Conservation (phyloP, 2,797 vertebrate species). For the Hylomyscus alleni region DNA sequence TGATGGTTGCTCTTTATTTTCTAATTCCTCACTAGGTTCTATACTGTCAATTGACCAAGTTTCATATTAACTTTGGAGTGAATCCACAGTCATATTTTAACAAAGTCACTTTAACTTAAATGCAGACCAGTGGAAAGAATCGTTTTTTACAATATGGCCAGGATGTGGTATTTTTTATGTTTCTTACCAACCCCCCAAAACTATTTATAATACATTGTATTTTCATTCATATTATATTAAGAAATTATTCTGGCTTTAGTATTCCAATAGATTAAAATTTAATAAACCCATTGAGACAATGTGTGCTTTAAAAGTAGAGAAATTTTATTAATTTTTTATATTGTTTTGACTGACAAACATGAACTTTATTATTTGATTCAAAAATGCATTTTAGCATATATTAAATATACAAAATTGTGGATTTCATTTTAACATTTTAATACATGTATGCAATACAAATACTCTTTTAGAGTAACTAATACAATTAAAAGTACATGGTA, state of each 20-base stretch:
- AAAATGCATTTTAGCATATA: not conserved
- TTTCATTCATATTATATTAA: constrained; percentile 9
- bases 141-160: constrained; percentile 38
- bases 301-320: not conserved
- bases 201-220: not conserved
- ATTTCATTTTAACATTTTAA: not conserved
- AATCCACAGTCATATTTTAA: constrained; percentile 59
- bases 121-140: not conserved
- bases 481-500: not conserved
- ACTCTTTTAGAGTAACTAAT: not conserved
- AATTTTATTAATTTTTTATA: not conserved
- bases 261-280: not conserved
- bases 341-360: not conserved
- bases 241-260: not conserved
- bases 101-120: constrained; percentile 46
- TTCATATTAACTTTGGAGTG: constrained; percentile 52
- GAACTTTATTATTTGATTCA: not conserved
- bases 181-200: not conserved
- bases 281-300: not conserved
- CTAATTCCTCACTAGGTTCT: constrained; percentile 43
- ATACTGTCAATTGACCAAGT: constrained; percentile 67
- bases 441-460: not conserved
- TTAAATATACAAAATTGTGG: not conserved
- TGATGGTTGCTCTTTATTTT: constrained; percentile 66
- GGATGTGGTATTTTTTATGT: constrained; percentile 28